phyloP scores from a whole-genome alignment of 2,888 invertebrate species.

The Glyphotaelius pellucidus region DNA sequence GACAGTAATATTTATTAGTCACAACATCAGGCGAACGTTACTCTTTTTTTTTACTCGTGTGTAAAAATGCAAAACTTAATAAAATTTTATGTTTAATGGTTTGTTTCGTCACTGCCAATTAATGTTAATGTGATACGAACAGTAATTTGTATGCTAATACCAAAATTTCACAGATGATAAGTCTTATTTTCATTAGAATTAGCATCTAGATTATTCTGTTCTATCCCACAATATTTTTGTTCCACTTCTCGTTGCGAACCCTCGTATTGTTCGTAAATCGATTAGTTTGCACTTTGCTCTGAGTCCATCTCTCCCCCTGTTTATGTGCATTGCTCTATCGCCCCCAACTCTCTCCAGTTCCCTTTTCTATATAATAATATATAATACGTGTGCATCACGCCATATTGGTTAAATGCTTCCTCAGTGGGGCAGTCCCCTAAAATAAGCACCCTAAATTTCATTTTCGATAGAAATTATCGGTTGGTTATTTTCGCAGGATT shows the following conservation, averaged over 20 bases:
- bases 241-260: background rate
- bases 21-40: no score
- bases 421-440: constrained; percentile 51
- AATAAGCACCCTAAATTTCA: background rate
- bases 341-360: background rate
- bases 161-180: no score
- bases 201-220: background rate
- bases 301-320: background rate
- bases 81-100: no score
- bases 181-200: background rate
- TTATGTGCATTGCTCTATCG: background rate
- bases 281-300: background rate
- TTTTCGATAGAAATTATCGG: background rate
- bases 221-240: background rate
- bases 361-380: background rate
- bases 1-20: no score
- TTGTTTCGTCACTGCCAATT: no score
- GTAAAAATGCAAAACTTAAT: no score
- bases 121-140: no score
- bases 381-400: constrained; percentile 9
- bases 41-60: no score
- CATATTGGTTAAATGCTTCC: constrained; percentile 50
- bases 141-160: no score
- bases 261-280: background rate
- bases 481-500: constrained; percentile 22